These are phyloP conservation scores for Hesperia comma DNA, from an alignment of 2,888 invertebrate genomes.

Conservation along the genomic window DNA sequence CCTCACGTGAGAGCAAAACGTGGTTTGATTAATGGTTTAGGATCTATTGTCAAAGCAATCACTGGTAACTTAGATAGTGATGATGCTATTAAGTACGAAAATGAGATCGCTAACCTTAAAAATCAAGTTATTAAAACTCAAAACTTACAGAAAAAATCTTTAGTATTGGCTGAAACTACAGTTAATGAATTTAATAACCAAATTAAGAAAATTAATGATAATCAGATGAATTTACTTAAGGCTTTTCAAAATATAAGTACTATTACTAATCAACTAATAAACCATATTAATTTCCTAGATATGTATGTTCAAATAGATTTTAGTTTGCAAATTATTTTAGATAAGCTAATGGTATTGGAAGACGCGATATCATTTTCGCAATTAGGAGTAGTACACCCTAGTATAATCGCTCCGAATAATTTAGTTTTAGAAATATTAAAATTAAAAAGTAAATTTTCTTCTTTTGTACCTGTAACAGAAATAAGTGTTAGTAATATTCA, in stretches of 20 bases:
- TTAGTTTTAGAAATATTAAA: conserved; percentile 27
- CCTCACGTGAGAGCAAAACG: conserved; percentile 9
- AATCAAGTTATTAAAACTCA: conserved; percentile 7
- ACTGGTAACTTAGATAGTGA: conserved; percentile 22
- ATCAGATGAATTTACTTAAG: conserved; percentile 18
- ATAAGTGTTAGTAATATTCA: conserved; percentile 15
- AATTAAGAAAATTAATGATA: conserved; percentile 26
- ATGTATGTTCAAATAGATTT: conserved; percentile 29
- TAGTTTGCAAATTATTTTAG: conserved; percentile 34
- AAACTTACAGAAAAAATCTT: conserved; percentile 10
- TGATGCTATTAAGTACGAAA: conserved; percentile 21
- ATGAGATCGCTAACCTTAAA: conserved; percentile 15
- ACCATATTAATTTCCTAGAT: conserved; percentile 11
- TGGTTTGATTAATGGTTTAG: conserved; percentile 21
- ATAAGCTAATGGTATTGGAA: conserved; percentile 37
- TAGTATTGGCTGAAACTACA: conserved; percentile 10
- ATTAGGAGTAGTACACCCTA: conserved; percentile 36
- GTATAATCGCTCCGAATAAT: conserved; percentile 23
- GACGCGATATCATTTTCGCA: conserved; percentile 36
- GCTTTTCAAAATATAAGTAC: conserved; percentile 12
- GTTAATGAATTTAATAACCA: conserved; percentile 17
- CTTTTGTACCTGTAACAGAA: background rate
- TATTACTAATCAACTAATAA: conserved; percentile 8
- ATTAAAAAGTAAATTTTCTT: background rate
- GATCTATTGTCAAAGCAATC: conserved; percentile 23